These are phyloP conservation scores for Malaclemys terrapin DNA, from an alignment of 2,113 vertebrate genomes.

Conservation along the genomic window DNA sequence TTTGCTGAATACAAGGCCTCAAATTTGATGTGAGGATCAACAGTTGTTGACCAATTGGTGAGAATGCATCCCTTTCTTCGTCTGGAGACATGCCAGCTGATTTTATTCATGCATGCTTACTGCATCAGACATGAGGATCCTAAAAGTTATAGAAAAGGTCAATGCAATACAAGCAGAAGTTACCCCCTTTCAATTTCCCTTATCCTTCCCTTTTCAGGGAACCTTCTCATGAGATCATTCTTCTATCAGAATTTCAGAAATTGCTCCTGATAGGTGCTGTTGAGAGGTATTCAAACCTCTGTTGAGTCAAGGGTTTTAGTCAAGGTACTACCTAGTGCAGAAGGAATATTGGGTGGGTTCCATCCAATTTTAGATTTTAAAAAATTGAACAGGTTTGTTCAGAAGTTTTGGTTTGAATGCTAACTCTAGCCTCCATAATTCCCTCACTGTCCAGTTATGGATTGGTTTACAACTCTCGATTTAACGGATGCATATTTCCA, in stretches of 20 bases:
- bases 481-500: too few species aligned
- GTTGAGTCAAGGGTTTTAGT: too few species aligned
- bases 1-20: background rate
- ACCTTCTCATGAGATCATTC: background rate
- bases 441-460: too few species aligned
- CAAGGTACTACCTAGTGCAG: too few species aligned
- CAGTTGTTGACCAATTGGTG: background rate
- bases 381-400: too few species aligned
- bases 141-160: background rate
- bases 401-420: too few species aligned
- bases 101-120: background rate
- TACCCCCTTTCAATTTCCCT: background rate
- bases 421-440: too few species aligned
- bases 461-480: too few species aligned
- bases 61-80: background rate
- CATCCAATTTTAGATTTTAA: too few species aligned
- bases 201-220: background rate
- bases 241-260: background rate
- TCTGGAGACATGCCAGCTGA: background rate
- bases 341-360: too few species aligned
- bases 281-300: too few species aligned
- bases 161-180: background rate
- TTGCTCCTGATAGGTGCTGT: too few species aligned
- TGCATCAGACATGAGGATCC: background rate
- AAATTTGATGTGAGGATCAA: background rate